Evolutionary conservation across 2,797 vertebrate genomes (phyloP).

Genomic region (Bovichtus diacanthus): DNA sequence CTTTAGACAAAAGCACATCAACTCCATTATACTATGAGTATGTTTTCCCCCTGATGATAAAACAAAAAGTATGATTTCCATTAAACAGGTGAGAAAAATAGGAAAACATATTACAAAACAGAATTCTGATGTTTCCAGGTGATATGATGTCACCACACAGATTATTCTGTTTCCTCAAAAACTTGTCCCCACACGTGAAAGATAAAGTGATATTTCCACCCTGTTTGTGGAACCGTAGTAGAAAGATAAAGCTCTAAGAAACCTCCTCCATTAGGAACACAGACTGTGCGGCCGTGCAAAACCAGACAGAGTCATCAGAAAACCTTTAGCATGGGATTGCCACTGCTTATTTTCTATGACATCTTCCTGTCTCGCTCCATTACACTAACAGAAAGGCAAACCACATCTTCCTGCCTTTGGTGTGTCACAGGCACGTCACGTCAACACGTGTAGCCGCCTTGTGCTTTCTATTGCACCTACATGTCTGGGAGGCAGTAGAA

Average conservation of each 20-base stretch:
- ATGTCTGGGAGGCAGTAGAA: slow-evolving; percentile 29
- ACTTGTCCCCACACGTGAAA: slow-evolving; percentile 69
- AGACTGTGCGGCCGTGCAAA: slow-evolving; percentile 60
- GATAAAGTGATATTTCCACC: slow-evolving; percentile 81
- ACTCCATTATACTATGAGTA: slow-evolving; percentile 36
- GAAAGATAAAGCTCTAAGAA: slow-evolving; percentile 68
- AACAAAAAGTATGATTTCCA: slow-evolving; percentile 69
- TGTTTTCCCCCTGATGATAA: slow-evolving; percentile 37
- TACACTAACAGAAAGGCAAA: slow-evolving; percentile 78
- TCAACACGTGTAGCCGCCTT: slow-evolving; percentile 48
- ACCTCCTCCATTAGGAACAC: slow-evolving; percentile 85
- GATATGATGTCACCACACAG: slow-evolving; percentile 63
- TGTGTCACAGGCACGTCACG: slow-evolving; percentile 59
- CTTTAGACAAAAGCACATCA: slow-evolving; percentile 17
- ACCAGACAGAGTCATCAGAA: slow-evolving; percentile 78
- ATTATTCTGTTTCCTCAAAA: slow-evolving; percentile 73
- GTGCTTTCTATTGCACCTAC: slow-evolving; percentile 49
- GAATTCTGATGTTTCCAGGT: slow-evolving; percentile 81
- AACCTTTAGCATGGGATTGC: slow-evolving; percentile 74
- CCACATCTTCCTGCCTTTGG: slow-evolving; percentile 79
- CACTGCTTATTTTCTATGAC: slow-evolving; percentile 84
- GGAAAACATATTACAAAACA: slow-evolving; percentile 61
- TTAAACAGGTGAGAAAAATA: slow-evolving; percentile 68
- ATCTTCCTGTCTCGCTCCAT: slow-evolving; percentile 83
- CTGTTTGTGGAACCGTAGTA: slow-evolving; percentile 67